These are phyloP conservation scores for Sinohyriopsis cumingii DNA, from an alignment of 2,888 invertebrate species.

Conservation along the genomic window DNA sequence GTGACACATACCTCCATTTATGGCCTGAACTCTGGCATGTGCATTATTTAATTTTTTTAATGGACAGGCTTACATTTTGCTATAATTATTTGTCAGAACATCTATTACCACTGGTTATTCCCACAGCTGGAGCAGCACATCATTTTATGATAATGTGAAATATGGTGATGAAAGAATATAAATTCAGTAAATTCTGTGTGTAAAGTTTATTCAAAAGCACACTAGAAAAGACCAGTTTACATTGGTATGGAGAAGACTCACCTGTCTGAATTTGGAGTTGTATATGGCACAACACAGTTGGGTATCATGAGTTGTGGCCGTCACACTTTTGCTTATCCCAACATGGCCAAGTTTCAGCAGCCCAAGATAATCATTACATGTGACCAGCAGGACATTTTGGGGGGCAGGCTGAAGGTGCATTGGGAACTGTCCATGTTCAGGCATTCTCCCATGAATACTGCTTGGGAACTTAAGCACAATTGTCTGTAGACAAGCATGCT, in stretches of 20 bases:
- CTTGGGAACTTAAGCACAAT: conserved; percentile 68
- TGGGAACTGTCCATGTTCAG: conserved; percentile 70
- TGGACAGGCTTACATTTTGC: too few species aligned
- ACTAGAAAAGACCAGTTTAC: too few species aligned
- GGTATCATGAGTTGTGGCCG: conserved; percentile 64
- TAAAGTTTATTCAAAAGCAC: too few species aligned
- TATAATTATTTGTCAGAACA: too few species aligned
- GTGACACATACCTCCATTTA: too few species aligned
- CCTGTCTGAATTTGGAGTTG: conserved; percentile 69
- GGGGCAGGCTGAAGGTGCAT: conserved; percentile 62
- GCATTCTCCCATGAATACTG: conserved; percentile 66
- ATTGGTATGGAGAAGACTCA: conserved; percentile 18
- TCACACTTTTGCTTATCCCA: conserved; percentile 42
- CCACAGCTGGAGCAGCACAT: too few species aligned
- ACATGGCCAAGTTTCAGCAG: conserved; percentile 62
- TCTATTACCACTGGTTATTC: too few species aligned
- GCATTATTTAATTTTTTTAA: too few species aligned
- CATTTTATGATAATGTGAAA: too few species aligned
- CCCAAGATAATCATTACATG: conserved; percentile 71
- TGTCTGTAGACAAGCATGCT: conserved; percentile 69
- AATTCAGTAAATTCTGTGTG: too few species aligned
- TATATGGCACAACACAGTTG: conserved; percentile 70
- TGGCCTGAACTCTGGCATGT: too few species aligned
- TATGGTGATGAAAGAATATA: too few species aligned
- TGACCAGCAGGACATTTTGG: conserved; percentile 62